phyloP scores from a whole-genome alignment of 2,113 vertebrate genomes.

The Ibidorhyncha struthersii region DNA sequence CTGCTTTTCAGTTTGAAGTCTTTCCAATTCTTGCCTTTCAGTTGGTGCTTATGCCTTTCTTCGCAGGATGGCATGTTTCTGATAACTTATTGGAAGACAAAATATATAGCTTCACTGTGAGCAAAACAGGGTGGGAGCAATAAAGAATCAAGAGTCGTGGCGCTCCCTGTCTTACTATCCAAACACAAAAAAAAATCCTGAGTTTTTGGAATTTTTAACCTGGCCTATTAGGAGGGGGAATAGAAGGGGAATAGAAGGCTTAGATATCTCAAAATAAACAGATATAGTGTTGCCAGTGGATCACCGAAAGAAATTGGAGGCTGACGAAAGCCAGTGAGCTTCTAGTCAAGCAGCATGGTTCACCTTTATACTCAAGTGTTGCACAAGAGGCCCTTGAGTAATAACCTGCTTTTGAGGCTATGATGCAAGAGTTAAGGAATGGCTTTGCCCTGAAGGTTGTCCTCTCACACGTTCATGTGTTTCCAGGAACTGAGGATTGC shows the following conservation, averaged over 20 bases:
- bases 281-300: not conserved
- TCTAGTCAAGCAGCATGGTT: not conserved
- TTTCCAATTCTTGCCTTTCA: not conserved
- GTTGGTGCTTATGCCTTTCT: not conserved
- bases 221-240: not conserved
- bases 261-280: not conserved
- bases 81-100: not conserved
- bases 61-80: not conserved
- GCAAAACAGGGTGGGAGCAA: not conserved
- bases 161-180: fast-evolving
- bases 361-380: not conserved
- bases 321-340: not conserved
- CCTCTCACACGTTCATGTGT: not conserved
- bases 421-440: not conserved
- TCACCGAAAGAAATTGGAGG: not conserved
- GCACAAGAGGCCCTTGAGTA: not conserved
- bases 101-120: not conserved
- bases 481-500: not conserved
- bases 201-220: not conserved
- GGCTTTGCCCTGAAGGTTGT: not conserved
- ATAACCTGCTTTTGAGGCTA: not conserved
- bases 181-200: not conserved
- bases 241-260: not conserved
- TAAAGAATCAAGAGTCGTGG: not conserved
- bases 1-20: not conserved